Percentiles rank a stretch among this genome's conserved stretches.
phyloP scores from a whole-genome alignment of 1,140 invertebrate genomes.

The Nasonia longicornis region DNA sequence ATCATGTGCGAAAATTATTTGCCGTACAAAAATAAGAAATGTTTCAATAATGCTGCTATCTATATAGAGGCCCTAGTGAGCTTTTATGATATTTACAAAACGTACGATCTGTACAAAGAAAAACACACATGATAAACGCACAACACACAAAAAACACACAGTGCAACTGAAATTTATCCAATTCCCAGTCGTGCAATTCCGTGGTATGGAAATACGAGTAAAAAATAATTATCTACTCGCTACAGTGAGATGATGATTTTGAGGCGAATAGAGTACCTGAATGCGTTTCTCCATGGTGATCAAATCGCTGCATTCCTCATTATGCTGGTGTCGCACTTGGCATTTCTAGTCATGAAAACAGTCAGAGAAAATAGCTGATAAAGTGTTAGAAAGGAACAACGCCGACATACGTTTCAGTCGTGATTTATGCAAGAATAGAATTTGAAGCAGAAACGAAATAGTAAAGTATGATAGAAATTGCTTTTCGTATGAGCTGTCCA shows the following conservation, averaged over 20 bases:
- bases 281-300: conserved; percentile 95
- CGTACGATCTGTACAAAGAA: not conserved
- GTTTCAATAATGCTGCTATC: not conserved
- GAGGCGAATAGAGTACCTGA: conserved; percentile 69
- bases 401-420: conserved; percentile 46
- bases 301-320: conserved; percentile 93
- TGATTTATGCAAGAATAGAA: conserved; percentile 42
- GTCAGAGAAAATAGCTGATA: conserved; percentile 53
- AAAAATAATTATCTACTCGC: conserved; percentile 41
- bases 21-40: not conserved
- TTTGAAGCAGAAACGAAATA: conserved; percentile 46
- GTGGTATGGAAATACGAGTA: conserved; percentile 40
- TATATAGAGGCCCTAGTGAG: not conserved
- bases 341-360: conserved; percentile 79
- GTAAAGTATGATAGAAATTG: conserved; percentile 35
- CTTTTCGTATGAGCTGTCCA: conserved; percentile 22
- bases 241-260: conserved; percentile 53
- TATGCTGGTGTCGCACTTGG: conserved; percentile 89
- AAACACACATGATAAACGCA: conserved; percentile 7
- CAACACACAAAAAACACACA: conserved; percentile 22
- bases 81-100: not conserved
- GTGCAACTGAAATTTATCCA: conserved; percentile 38
- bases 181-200: conserved; percentile 46
- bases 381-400: conserved; percentile 30
- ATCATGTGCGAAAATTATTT: not conserved